phyloP scores from a whole-genome alignment of 2,113 vertebrate species.

The Natator depressus region DNA sequence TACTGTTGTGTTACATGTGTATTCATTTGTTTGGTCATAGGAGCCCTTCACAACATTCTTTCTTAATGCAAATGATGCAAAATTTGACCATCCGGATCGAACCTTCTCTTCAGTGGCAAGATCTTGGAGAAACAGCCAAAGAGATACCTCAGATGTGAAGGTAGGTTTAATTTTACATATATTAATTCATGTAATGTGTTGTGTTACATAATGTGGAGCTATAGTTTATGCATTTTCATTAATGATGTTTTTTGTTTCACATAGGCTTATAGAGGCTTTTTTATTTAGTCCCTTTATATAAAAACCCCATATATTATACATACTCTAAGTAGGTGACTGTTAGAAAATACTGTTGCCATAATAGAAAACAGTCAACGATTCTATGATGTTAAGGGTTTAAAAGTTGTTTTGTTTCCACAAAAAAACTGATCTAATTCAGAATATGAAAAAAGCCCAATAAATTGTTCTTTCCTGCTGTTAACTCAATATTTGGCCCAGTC shows the following conservation, averaged over 20 bases:
- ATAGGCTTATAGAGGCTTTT: neutral
- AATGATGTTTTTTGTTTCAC: neutral
- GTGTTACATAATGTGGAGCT: neutral
- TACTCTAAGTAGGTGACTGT: constrained; percentile 10
- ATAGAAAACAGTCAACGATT: constrained; percentile 56
- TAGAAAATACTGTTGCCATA: constrained; percentile 25
- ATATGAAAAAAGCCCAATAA: constrained; percentile 77
- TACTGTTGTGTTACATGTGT: constrained; percentile 28
- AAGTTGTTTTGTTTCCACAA: constrained; percentile 69
- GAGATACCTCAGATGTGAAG: constrained; percentile 96
- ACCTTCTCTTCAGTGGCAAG: constrained; percentile 91
- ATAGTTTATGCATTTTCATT: neutral
- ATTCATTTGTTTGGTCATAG: constrained; percentile 75
- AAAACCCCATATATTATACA: neutral
- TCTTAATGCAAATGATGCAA: constrained; percentile 90
- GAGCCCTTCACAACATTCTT: constrained; percentile 98
- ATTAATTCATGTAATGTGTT: neutral
- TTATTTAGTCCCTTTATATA: neutral
- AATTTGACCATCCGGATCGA: constrained; percentile 94
- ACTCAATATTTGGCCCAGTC: constrained; percentile 88
- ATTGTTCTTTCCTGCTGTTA: constrained; percentile 88
- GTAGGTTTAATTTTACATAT: constrained; percentile 71
- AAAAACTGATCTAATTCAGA: constrained; percentile 76
- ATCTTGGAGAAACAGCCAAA: constrained; percentile 97
- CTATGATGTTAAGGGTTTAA: constrained; percentile 68